Percentiles rank a stretch among this genome's conserved stretches.
Conservation (phyloP, 1,140 invertebrate species). For the Parapsyche elsis region DNA sequence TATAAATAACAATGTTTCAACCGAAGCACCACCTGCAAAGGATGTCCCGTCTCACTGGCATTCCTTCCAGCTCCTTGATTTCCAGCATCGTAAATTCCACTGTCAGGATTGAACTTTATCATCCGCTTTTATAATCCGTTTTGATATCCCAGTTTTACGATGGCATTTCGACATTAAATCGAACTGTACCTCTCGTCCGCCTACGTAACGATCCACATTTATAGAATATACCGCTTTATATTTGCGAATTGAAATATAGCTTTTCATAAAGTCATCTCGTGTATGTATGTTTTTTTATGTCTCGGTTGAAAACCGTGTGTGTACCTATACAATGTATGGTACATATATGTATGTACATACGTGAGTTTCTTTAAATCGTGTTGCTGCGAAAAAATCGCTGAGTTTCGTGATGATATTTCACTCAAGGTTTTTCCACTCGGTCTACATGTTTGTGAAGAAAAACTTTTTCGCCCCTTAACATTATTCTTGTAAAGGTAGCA, state of each 20-base stretch:
- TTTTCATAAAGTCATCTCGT: neutral
- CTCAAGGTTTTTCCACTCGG: conserved; percentile 24
- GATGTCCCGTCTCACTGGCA: neutral
- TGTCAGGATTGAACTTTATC: conserved; percentile 30
- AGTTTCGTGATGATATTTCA: conserved; percentile 33
- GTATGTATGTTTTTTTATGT: neutral
- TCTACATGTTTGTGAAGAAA: conserved; percentile 30
- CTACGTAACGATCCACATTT: neutral
- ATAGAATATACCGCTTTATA: neutral
- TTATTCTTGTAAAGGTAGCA: conserved; percentile 41
- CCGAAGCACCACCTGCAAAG: conserved; percentile 1
- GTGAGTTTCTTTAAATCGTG: neutral
- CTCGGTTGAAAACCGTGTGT: neutral
- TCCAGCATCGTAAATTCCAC: conserved; percentile 19
- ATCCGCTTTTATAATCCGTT: conserved; percentile 27
- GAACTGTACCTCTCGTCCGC: conserved; percentile 3
- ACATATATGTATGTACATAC: neutral
- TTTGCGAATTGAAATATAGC: conserved; percentile 11
- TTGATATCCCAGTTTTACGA: conserved; percentile 28
- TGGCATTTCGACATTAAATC: conserved; percentile 20
- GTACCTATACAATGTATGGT: neutral
- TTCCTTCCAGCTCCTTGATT: conserved; percentile 26
- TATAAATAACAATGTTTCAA: neutral
- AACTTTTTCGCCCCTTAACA: conserved; percentile 32
- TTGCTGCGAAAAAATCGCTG: conserved; percentile 18